Conservation (phyloP, 2,888 invertebrate species). For the Reticulitermes lucifugus region DNA sequence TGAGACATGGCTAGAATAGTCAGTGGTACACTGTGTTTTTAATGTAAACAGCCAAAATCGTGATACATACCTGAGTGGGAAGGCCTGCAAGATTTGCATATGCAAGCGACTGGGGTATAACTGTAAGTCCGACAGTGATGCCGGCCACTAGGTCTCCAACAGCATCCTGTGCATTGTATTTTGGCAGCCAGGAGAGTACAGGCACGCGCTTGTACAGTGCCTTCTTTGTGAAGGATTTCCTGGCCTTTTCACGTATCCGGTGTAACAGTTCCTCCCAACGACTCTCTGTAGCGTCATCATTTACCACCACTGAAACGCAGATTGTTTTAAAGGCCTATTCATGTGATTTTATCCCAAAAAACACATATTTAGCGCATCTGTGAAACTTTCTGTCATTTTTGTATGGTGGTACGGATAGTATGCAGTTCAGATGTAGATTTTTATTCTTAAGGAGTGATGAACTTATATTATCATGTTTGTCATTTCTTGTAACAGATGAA, state of each 20-base stretch:
- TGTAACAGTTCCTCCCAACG: conserved; percentile 58
- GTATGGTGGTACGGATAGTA: no score
- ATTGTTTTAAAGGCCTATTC: neutral
- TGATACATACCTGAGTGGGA: conserved; percentile 66
- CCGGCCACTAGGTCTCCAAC: conserved; percentile 92
- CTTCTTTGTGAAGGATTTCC: conserved; percentile 73
- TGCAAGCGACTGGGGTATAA: conserved; percentile 87
- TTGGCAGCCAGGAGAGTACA: conserved; percentile 81
- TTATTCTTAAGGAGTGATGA: no score
- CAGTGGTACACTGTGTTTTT: no score
- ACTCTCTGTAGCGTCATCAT: neutral
- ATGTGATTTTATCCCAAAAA: no score
- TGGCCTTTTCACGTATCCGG: conserved; percentile 65
- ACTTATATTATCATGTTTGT: no score
- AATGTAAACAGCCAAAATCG: no score
- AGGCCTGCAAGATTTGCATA: conserved; percentile 85
- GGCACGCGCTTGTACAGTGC: conserved; percentile 80
- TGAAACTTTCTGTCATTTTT: no score
- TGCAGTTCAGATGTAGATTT: no score
- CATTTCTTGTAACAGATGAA: no score
- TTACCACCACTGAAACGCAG: conserved; percentile 13
- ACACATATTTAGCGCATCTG: no score
- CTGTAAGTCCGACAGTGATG: conserved; percentile 91
- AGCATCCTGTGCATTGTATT: conserved; percentile 77
- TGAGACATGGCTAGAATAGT: no score